Evolutionary conservation across 2,888 invertebrate genomes (phyloP).

Genomic region (Drosophila mulleri): DNA sequence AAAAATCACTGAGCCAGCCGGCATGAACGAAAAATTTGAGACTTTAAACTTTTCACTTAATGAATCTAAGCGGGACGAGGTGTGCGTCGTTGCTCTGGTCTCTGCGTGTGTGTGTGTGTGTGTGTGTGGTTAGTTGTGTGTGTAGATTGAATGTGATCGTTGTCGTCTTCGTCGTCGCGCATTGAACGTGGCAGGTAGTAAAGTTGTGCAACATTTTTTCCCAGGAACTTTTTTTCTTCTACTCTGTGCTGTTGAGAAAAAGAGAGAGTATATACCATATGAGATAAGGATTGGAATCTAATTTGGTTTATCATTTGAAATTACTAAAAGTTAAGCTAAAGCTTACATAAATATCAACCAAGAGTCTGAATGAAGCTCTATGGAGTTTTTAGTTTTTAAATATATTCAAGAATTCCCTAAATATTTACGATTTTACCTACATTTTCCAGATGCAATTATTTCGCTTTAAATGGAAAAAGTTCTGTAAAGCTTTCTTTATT

Average conservation of each 20-base stretch:
- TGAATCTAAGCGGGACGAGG: slow-evolving; percentile 72
- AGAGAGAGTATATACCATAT: slow-evolving; percentile 1
- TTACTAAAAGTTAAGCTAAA: not conserved
- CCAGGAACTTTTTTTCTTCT: slow-evolving; percentile 67
- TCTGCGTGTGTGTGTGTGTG: slow-evolving; percentile 6
- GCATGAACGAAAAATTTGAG: slow-evolving; percentile 77
- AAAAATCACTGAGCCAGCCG: slow-evolving; percentile 60
- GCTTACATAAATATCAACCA: too few species aligned
- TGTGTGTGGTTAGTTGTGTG: slow-evolving; percentile 1
- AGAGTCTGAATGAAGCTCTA: too few species aligned
- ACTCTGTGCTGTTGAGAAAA: not conserved
- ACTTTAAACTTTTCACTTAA: slow-evolving; percentile 77
- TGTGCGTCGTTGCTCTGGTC: not conserved
- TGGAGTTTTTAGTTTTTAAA: too few species aligned
- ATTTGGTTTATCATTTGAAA: not conserved
- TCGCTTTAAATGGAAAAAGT: too few species aligned
- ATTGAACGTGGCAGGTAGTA: slow-evolving; percentile 67
- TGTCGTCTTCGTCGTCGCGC: slow-evolving; percentile 44
- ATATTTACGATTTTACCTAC: too few species aligned
- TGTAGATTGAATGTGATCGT: slow-evolving; percentile 48
- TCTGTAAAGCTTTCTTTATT: too few species aligned
- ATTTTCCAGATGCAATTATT: too few species aligned
- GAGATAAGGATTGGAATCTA: not conserved
- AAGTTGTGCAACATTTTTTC: slow-evolving; percentile 79
- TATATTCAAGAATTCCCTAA: not conserved